Base-by-base conservation (phyloP, 2,888 invertebrate genomes). In the Apamea crenata region DNA sequence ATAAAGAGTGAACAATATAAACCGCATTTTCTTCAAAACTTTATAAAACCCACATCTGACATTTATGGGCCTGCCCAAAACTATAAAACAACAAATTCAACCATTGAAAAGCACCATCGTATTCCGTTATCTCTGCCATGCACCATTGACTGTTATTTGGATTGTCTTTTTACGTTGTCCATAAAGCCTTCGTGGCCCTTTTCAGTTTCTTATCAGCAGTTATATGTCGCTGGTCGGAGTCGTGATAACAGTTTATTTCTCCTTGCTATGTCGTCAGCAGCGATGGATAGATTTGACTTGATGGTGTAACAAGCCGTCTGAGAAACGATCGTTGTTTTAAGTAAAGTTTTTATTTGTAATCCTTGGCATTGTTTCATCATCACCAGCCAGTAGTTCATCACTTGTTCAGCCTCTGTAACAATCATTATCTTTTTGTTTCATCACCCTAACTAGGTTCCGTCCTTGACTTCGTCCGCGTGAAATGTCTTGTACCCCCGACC, bases 151-250 rank as follows among this genome's bases (percentile, higher is more conserved):
- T 85, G 85, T 81, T 84, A 81, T 85, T 90, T 82, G 83, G 78
- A 85, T 83, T 90, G 87, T 90, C 89, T 91, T 92, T 90, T 90
- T 89, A 85, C 81, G 86, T 78, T 71, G 81, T 83, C 89, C 89
- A 90, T 91, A 93, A 87, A 84, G 84, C 85, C 84, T 87, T 87
- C 78, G 81, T 75, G 79, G 78, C 81, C 89, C 88, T 88, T 90
- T 90, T 88, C 70, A 79, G 69, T 86, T 76, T 79, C 77, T 88
- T 89, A 90, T 89, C 89, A 85, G 88, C 86, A 81, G 81, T 86
- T 86, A 89, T 88, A 63, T 85, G 86, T 81, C 75, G 77, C 77
- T 87, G 90, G 89, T 85, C 84, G 84, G 80, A 78, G 56, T 32
- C 32, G 18, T 53, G 82, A 90, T 83, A 86, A 69, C 82, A 65